Evolutionary conservation across 2,113 vertebrate genomes (phyloP).

Genomic region (Brachyhypopomus gauderio): DNA sequence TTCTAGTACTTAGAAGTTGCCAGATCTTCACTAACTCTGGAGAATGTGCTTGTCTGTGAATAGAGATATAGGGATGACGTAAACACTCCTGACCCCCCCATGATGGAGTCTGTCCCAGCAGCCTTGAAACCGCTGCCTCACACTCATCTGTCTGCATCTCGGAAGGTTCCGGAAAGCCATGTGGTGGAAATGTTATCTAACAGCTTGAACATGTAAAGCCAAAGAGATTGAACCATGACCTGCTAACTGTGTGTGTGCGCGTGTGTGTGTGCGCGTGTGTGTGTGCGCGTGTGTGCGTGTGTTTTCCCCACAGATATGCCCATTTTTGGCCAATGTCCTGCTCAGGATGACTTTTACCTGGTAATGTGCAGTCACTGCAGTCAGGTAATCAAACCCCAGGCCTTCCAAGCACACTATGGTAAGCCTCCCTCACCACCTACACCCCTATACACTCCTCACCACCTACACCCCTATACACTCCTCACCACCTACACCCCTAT

Average conservation of each 20-base stretch:
- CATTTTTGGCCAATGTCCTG: conserved; percentile 98
- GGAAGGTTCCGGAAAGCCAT: neutral
- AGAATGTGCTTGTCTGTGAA: neutral
- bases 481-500: no score
- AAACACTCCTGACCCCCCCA: neutral
- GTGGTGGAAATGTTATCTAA: neutral
- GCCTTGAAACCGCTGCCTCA: neutral
- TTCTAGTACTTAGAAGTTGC: conserved; percentile 5
- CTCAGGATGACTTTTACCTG: conserved; percentile 99
- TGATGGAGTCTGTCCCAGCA: conserved; percentile 20
- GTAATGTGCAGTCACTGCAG: conserved; percentile 99
- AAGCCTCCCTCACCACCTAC: conserved; percentile 64
- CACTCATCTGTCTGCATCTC: neutral
- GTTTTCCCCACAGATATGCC: conserved; percentile 84
- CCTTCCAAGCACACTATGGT: conserved; percentile 99
- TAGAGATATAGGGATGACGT: conserved; percentile 9
- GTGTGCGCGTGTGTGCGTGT: neutral
- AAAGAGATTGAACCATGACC: neutral
- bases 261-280: neutral
- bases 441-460: no score
- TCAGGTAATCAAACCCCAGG: conserved; percentile 98
- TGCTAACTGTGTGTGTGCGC: conserved; percentile 4
- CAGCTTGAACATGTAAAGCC: neutral
- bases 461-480: no score
- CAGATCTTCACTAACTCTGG: neutral